Evolutionary conservation across 2,888 invertebrate genomes (phyloP), one percentile per base, ranked within the genome.

Genomic region (Agrotis clavis): DNA sequence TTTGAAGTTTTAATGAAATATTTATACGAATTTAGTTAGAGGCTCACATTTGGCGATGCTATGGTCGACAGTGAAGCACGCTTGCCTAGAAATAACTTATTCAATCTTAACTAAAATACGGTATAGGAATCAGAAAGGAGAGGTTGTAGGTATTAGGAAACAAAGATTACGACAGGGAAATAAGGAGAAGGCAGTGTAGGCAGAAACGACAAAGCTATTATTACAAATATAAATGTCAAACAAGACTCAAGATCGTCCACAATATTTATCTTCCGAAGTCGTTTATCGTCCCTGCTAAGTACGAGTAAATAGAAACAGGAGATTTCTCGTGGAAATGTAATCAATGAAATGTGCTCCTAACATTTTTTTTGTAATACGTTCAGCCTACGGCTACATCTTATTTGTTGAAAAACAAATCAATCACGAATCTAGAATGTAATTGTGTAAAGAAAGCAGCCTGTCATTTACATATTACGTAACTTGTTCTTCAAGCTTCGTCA

Each of bases 331-430:
- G 4, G 9, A 25, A 67, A 71, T 47, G 16, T 41, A 48, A 41
- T 54, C 7, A n/a, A 47, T n/a, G n/a, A 9, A 14, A 7, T 16
- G 0, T 16, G 56, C 25, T 48, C 0, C 9, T 41, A 18, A 48
- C 4, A 13, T 19, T 14, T 71, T n/a, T 45, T 71, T 72, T 6
- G 16, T 16, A 48, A 25, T 71, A 60, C 4, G 14, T 11, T 74
- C n/a, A n/a, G 1, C 35, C 6, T 19, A 7, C n/a, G 35, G 3
- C 13, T 16, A 13, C 57, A 7, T 11, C 4, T 65, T 50, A n/a
- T 77, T 75, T 48, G 21, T 30, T 21, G 35, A 30, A 56, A 60
- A 68, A 64, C 51, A 53, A 65, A 68, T 68, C 64, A 68, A 65
- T 74, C 68, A 53, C 45, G 48, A 67, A 19, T 48, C 21, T 41